phyloP scores from a whole-genome alignment of 2,888 invertebrate genomes.

The Oxyteleia sp. region DNA sequence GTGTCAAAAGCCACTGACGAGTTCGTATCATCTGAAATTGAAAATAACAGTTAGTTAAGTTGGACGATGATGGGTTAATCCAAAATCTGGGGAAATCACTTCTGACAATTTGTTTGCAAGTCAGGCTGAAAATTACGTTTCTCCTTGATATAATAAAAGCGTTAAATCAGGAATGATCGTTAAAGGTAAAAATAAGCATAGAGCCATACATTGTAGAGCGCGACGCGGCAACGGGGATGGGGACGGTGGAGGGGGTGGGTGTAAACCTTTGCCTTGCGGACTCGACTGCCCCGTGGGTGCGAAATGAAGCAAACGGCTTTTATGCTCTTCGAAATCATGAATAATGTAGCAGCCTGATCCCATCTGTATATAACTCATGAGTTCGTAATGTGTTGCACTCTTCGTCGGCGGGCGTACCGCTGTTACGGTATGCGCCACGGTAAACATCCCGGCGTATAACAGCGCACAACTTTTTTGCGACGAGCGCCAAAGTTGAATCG shows the following conservation, averaged over 20 bases:
- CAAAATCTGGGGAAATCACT: too few relatives aligned
- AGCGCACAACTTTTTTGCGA: constrained; percentile 14
- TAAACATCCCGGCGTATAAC: constrained; percentile 31
- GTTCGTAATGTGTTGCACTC: constrained; percentile 79
- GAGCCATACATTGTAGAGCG: neutral
- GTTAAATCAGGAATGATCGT: constrained; percentile 3
- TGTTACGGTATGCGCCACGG: constrained; percentile 30
- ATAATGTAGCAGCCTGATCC: constrained; percentile 81
- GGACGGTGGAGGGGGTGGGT: constrained; percentile 1
- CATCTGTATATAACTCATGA: constrained; percentile 81
- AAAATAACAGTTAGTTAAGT: too few relatives aligned
- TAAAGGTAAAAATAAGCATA: neutral
- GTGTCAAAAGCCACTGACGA: too few relatives aligned
- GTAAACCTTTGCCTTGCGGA: constrained; percentile 50
- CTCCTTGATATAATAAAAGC: neutral
- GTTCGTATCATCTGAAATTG: too few relatives aligned
- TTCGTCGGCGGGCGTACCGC: constrained; percentile 31
- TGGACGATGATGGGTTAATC: too few relatives aligned
- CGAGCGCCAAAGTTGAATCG: constrained; percentile 17
- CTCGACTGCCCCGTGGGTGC: constrained; percentile 75
- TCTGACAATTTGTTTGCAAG: too few relatives aligned
- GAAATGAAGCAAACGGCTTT: constrained; percentile 83
- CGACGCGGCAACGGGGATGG: neutral
- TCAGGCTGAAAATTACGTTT: too few relatives aligned
- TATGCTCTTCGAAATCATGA: constrained; percentile 81